Base-by-base conservation (phyloP, 2,113 vertebrate species). In the Zosterops pallidus region DNA sequence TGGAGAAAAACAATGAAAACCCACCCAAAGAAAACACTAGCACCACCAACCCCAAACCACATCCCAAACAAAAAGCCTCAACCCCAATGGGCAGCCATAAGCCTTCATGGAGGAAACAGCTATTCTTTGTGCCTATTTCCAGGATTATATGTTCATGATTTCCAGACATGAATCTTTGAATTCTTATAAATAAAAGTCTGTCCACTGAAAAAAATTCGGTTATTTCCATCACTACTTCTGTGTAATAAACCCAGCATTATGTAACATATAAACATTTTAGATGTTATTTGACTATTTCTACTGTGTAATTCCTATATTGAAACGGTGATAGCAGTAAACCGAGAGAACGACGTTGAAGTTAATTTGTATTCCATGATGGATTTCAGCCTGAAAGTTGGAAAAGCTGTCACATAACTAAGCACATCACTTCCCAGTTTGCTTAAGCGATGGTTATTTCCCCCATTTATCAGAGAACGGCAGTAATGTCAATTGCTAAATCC, bases 341-440 rank as follows among this genome's bases (percentile, higher is more conserved):
- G 28, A 83, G 14, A 33, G 35, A 86, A 65, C 1, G 10, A 21
- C 24, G 59, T 19, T 2, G 4, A 77, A 64, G 33, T 8, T 8
- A 55, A 76, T 68, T 50, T 33, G 5, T 14, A 57, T 24, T 75
- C 60, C 28, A 28, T 4, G 23, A 25, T 2, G 2, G 16, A 28
- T 67, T 62, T 35, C 46, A 60, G 31, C 28, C 23, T 16, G 25
- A 9, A 49, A 67, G 31, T 4, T 29, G 57, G 65, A n/a, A 65
- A 41, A 82, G 39, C 57, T 46, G 19, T 15, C 49, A 33, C 20
- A 39, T 13, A 69, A 49, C 39, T 10, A n/a, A 9, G 23, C 20
- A 6, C 16, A 5, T 15, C 37, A 26, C 7, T 9, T 37, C 7
- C 4, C 2, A 0, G 15, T 14, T 52, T 46, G 55, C 56, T 41